Conservation (phyloP, 2,888 invertebrate species). For the Itoplectis maculator region DNA sequence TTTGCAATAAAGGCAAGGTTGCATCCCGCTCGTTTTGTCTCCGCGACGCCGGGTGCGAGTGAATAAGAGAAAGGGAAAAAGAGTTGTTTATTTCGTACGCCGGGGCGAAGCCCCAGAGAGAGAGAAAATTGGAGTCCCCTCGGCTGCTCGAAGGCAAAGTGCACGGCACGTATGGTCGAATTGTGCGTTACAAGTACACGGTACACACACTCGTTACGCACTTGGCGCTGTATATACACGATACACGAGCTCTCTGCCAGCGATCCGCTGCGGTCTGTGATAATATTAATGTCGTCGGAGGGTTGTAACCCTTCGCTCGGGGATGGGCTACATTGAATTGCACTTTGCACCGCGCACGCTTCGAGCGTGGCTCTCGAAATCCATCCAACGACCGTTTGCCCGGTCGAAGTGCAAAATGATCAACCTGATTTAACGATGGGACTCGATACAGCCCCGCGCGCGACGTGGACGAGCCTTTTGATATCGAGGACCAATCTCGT, state of each 20-base stretch:
- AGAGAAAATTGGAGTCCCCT: no score
- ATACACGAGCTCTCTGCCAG: constrained; percentile 58
- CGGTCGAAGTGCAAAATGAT: constrained; percentile 24
- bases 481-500: no score
- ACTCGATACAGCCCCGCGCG: neutral
- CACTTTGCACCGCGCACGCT: constrained; percentile 42
- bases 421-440: constrained; percentile 7
- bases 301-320: constrained; percentile 21
- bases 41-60: constrained; percentile 9
- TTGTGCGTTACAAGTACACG: constrained; percentile 31
- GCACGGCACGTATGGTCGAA: constrained; percentile 61
- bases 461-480: no score
- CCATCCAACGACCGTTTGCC: constrained; percentile 43
- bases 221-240: constrained; percentile 2
- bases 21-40: constrained; percentile 25
- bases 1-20: constrained; percentile 46
- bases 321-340: constrained; percentile 53
- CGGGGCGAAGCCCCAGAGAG: no score
- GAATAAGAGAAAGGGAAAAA: constrained; percentile 52
- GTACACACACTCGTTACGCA: neutral
- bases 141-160: constrained; percentile 39
- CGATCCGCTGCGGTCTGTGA: constrained; percentile 53
- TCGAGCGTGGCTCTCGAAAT: constrained; percentile 51
- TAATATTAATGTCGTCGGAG: constrained; percentile 60
- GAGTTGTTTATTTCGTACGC: no score